Evolutionary conservation across 2,113 vertebrate genomes (phyloP).

Genomic region (Redunca redunca): DNA sequence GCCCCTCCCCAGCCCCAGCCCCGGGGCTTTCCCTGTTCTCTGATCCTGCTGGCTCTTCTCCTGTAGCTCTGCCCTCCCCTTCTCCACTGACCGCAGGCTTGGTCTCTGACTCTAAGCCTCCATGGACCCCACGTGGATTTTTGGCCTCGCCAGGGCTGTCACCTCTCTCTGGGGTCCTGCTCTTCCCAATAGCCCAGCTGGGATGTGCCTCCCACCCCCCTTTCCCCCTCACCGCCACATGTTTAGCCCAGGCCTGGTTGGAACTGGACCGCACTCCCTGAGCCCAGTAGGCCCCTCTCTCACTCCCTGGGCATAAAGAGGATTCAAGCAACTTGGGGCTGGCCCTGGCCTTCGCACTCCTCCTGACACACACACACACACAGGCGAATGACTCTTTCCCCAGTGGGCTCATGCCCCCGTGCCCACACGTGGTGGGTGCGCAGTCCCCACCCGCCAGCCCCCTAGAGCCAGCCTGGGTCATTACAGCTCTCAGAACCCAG

Average conservation of each 20-base stretch:
- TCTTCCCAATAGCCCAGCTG: neutral
- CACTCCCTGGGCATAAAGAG: neutral
- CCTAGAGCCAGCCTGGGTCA: neutral
- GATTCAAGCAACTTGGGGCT: neutral
- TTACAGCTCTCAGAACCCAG: neutral
- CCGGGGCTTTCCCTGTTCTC: neutral
- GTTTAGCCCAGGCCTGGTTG: neutral
- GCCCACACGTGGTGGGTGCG: neutral
- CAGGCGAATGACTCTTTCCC: rapidly evolving
- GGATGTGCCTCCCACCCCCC: neutral
- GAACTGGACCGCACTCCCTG: neutral
- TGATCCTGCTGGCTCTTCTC: neutral
- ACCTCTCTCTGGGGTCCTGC: neutral
- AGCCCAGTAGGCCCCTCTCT: neutral
- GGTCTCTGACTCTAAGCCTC: neutral
- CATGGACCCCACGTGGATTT: neutral
- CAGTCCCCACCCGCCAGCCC: neutral
- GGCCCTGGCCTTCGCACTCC: neutral
- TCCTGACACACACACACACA: neutral
- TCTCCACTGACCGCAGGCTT: neutral
- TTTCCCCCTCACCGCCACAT: rapidly evolving
- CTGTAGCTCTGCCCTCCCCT: neutral
- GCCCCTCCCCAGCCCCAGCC: rapidly evolving
- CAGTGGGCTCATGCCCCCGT: rapidly evolving
- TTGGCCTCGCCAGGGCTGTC: neutral